phyloP scores from a whole-genome alignment of 2,888 invertebrate genomes.

The Dermolepida albohirtum region DNA sequence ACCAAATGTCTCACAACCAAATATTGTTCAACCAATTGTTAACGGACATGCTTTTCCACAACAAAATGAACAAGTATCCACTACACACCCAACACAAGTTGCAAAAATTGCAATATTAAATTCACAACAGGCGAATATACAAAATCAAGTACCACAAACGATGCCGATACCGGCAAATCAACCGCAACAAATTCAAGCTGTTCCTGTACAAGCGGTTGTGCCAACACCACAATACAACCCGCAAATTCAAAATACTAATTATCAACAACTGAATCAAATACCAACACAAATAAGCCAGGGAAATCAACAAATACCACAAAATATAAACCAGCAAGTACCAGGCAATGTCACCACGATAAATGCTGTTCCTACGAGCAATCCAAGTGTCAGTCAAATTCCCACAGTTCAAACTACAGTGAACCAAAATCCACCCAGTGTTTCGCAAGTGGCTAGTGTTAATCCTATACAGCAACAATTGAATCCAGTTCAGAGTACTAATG shows the following conservation, averaged over 20 bases:
- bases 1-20: slow-evolving; percentile 56
- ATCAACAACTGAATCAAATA: slow-evolving; percentile 36
- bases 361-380: slow-evolving; percentile 38
- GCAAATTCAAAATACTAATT: slow-evolving; percentile 39
- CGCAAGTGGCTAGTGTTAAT: slow-evolving; percentile 41
- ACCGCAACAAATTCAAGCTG: slow-evolving; percentile 41
- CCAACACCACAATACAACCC: slow-evolving; percentile 40
- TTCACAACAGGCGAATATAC: slow-evolving; percentile 49
- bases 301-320: slow-evolving; percentile 11
- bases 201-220: slow-evolving; percentile 44
- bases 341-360: slow-evolving; percentile 27
- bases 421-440: slow-evolving; percentile 36
- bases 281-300: slow-evolving; percentile 22
- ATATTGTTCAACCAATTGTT: slow-evolving; percentile 56
- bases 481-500: slow-evolving; percentile 31
- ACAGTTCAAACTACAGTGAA: slow-evolving; percentile 32
- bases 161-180: slow-evolving; percentile 46
- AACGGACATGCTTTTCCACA: slow-evolving; percentile 62
- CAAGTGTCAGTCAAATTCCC: slow-evolving; percentile 33
- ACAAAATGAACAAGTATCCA: slow-evolving; percentile 49
- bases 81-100: slow-evolving; percentile 59
- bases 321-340: slow-evolving; percentile 27
- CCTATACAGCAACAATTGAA: slow-evolving; percentile 23
- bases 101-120: slow-evolving; percentile 60
- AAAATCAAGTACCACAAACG: slow-evolving; percentile 51